A percentile compares a stretch with the other conserved stretches of the same genome.
These are phyloP conservation scores for Nettapus auritus DNA, from an alignment of 2,113 vertebrate genomes.

Conservation along the genomic window DNA sequence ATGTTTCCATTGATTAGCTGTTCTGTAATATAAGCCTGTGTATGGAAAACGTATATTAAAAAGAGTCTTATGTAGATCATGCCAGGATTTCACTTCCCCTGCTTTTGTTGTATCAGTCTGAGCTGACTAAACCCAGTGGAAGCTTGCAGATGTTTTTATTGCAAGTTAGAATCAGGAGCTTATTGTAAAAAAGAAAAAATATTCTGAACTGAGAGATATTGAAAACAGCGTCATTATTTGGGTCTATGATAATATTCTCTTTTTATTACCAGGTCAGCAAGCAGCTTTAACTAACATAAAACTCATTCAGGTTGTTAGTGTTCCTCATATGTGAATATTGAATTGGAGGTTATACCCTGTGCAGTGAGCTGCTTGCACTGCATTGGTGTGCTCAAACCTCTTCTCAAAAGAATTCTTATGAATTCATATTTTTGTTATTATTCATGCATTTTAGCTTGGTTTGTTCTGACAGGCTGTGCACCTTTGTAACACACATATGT, in stretches of 20 bases:
- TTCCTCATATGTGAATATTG: neutral
- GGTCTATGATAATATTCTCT: neutral
- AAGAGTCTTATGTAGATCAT: neutral
- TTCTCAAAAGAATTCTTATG: neutral
- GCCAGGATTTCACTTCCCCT: constrained; percentile 33
- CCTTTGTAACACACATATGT: fast-evolving
- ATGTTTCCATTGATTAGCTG: constrained; percentile 51
- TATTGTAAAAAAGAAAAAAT: neutral
- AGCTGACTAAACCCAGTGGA: neutral
- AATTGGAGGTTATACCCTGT: neutral
- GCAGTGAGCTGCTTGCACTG: neutral
- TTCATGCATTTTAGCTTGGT: fast-evolving
- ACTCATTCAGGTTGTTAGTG: neutral
- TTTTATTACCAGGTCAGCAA: neutral
- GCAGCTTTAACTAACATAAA: neutral
- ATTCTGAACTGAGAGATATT: neutral
- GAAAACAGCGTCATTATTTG: neutral
- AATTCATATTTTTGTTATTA: neutral
- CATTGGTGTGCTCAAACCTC: neutral
- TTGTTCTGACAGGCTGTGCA: neutral
- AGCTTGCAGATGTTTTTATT: constrained; percentile 12
- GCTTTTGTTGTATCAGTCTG: constrained; percentile 19
- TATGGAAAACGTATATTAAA: constrained; percentile 20
- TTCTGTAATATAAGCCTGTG: constrained; percentile 33
- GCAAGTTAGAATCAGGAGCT: neutral